Evolutionary conservation across 2,797 vertebrate genomes (phyloP), one percentile per base, ranked within the genome.

Genomic region (Anguilla marmorata): DNA sequence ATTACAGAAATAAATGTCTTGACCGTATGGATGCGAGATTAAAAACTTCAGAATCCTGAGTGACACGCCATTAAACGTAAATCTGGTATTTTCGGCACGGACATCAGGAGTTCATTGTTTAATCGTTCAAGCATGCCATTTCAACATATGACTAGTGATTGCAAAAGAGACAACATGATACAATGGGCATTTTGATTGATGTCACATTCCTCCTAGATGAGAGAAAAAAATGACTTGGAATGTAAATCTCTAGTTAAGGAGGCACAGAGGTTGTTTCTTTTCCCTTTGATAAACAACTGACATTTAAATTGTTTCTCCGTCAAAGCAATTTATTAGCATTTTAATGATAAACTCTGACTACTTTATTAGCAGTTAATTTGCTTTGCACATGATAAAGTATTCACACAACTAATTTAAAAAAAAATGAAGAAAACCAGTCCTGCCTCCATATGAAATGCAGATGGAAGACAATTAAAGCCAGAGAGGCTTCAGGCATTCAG

Each of bases 331-430:
- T 82, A 82, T 82, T 82, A 48, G 79, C 79, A 82, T 82, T 50
- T 63, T 83, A 87, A 87, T 52, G 58, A 27, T 58, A 86, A 69
- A 84, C 83, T 30, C 27, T 37, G 69, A 83, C 14, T 63, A 27
- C 24, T 87, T 66, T 58, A 82, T 82, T 82, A 82, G 56, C 0
- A 37, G 56, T 80, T 60, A 30, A 27, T 63, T 80, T 60, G 56
- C 56, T 83, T 84, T 33, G 2, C 27, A 83, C 58, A 84, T 11
- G 79, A 83, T 37, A 82, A 50, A 82, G 79, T 66, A 30, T 50
- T 37, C 86, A 84, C 41, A 87, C 19, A 56, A 8, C 63, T 76
- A 88, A 88, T 84, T 56, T 33, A 84, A 74, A 80, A 50, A 82
- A 63, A 88, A 45, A 74, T 83, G 11, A 52, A 74, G 50, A 24